Evolutionary conservation across 2,797 vertebrate genomes (phyloP).

Genomic region (Acanthiza pusilla): DNA sequence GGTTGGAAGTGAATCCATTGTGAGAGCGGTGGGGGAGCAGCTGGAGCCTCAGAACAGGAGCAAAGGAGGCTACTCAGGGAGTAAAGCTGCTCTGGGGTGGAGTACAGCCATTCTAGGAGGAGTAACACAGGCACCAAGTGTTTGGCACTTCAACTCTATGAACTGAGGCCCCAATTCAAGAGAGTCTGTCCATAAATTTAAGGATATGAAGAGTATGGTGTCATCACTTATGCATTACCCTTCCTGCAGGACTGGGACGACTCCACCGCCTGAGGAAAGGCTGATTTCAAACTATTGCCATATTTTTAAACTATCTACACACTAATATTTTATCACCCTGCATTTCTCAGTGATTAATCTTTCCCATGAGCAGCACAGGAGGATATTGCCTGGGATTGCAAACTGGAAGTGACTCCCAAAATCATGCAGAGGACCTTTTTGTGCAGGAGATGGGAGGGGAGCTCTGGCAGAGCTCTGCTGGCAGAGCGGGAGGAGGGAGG

Average conservation of each 20-base stretch:
- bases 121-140: not conserved
- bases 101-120: not conserved
- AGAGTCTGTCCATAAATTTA: not conserved
- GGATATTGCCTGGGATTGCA: not conserved
- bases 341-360: fast-evolving
- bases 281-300: not conserved
- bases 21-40: not conserved
- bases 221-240: fast-evolving
- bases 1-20: fast-evolving
- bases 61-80: not conserved
- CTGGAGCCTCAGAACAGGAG: not conserved
- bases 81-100: not conserved
- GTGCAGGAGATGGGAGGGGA: not conserved
- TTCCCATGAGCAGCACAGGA: not conserved
- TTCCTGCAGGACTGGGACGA: not conserved
- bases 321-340: not conserved
- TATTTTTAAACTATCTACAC: not conserved
- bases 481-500: not conserved
- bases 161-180: not conserved
- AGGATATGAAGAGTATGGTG: not conserved
- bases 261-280: not conserved
- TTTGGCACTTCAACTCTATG: not conserved
- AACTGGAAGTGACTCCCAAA: not conserved
- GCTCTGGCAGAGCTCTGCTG: not conserved
- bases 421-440: not conserved